These are phyloP conservation scores for Chromis chromis DNA, from an alignment of 2,797 vertebrate genomes.

Conservation along the genomic window DNA sequence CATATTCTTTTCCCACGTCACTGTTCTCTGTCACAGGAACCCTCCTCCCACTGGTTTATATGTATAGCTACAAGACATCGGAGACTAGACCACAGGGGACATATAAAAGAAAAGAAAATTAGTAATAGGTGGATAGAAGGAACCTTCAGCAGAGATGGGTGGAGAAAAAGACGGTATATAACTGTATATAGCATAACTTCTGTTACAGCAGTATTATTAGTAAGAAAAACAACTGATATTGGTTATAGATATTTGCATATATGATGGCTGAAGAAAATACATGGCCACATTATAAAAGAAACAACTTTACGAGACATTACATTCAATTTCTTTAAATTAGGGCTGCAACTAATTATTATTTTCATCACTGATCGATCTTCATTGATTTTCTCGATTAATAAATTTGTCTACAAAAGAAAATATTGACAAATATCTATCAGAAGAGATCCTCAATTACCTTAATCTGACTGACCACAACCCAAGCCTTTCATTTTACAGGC, in stretches of 20 bases:
- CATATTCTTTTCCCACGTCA: constrained; percentile 69
- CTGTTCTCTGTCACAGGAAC: constrained; percentile 46
- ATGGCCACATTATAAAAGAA: too few relatives aligned
- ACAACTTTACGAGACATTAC: too few relatives aligned
- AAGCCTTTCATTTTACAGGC: too few relatives aligned
- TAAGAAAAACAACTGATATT: too few relatives aligned
- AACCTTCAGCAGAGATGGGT: not conserved
- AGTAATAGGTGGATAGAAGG: constrained; percentile 20
- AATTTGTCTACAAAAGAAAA: not conserved
- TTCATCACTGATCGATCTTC: not conserved
- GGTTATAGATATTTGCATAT: too few relatives aligned
- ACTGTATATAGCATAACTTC: too few relatives aligned
- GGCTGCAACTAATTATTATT: not conserved
- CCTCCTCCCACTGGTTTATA: constrained; percentile 35
- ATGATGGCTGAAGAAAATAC: too few relatives aligned
- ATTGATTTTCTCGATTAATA: not conserved
- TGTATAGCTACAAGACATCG: constrained; percentile 21
- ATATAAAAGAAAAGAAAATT: constrained; percentile 12
- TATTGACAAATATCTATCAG: not conserved
- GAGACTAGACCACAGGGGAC: constrained; percentile 26
- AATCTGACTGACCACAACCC: too few relatives aligned
- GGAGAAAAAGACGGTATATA: not conserved
- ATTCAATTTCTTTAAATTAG: too few relatives aligned
- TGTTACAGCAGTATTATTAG: too few relatives aligned
- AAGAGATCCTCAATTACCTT: too few relatives aligned